Evolutionary conservation across 2,113 vertebrate genomes (phyloP), one percentile per base, ranked within the genome.

Genomic region (Tychaedon coryphoeus): DNA sequence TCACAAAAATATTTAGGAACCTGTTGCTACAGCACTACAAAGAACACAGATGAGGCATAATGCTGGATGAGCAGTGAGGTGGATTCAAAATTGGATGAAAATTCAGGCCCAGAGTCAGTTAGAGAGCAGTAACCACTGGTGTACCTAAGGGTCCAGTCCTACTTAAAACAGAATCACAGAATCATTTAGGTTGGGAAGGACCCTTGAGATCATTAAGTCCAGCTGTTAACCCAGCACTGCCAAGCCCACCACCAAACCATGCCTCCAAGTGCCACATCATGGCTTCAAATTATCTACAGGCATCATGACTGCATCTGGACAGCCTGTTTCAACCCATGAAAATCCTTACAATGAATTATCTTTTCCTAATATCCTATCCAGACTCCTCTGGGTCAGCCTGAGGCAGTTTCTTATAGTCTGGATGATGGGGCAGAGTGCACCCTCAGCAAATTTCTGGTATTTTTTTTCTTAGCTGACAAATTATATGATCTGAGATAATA

Each of bases 401-500:
- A 62, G 33, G n/a, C 47, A 4, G 5, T 62, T 24, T 24, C 54
- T 25, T 13, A 33, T 14, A 11, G n/a, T 9, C 12, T 26, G 43
- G 34, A 33, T n/a, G 25, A 40, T 12, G 22, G 33, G 20, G 22
- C 28, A 77, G 70, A 64, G 28, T 4, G 16, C 8, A 45, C 26
- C 8, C n/a, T 50, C 43, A 43, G 42, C 13, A 47, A 25, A n/a
- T 43, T 40, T 26, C n/a, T 28, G 12, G 2, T 9, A 2, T 36
- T 36, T 38, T 38, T 38, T 38, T 38, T 38, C 15, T 62, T 19
- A 72, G 38, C 19, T 51, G 24, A 66, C 2, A 38, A 58, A 51
- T n/a, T 0, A n/a, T 42, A 40, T 6, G 36, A 58, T n/a, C 56
- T 89, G 43, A 56, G 1, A 20, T 17, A n/a, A 14, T 8, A 0